Conservation (phyloP, 2,113 vertebrate genomes). For the Pelecanus crispus region DNA sequence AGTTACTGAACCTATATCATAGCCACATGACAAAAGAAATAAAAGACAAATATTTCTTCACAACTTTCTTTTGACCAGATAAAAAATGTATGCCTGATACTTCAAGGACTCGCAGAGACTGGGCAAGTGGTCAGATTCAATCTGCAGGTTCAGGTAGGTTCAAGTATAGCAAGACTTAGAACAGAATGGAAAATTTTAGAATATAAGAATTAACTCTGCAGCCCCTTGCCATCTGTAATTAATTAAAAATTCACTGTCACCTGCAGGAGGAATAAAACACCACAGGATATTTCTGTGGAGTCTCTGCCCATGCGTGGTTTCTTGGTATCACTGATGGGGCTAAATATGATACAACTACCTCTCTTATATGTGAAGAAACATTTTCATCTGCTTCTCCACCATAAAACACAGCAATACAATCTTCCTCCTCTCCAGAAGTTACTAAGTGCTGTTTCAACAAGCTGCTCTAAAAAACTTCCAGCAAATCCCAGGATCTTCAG, state of each 20-base stretch:
- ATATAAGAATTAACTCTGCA: neutral
- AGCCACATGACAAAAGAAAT: neutral
- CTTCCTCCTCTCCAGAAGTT: neutral
- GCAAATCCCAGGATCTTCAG: neutral
- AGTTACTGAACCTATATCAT: neutral
- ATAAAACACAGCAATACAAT: neutral
- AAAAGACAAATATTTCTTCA: neutral
- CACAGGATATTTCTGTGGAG: neutral
- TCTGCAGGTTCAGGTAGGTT: neutral
- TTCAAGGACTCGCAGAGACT: constrained; percentile 4
- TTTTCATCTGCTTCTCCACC: neutral
- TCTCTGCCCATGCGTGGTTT: neutral
- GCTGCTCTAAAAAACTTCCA: neutral
- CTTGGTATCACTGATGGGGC: neutral
- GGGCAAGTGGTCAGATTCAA: neutral
- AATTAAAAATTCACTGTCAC: neutral
- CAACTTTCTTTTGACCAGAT: neutral
- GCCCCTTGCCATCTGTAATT: neutral
- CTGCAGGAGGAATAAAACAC: neutral
- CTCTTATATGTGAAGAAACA: neutral
- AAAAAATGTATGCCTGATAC: neutral
- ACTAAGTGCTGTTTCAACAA: neutral
- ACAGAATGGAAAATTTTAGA: neutral
- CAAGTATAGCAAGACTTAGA: neutral
- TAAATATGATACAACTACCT: neutral